Percentiles rank a stretch among this genome's conserved stretches.
Conservation (phyloP, 2,113 vertebrate species). For the Equus przewalskii region DNA sequence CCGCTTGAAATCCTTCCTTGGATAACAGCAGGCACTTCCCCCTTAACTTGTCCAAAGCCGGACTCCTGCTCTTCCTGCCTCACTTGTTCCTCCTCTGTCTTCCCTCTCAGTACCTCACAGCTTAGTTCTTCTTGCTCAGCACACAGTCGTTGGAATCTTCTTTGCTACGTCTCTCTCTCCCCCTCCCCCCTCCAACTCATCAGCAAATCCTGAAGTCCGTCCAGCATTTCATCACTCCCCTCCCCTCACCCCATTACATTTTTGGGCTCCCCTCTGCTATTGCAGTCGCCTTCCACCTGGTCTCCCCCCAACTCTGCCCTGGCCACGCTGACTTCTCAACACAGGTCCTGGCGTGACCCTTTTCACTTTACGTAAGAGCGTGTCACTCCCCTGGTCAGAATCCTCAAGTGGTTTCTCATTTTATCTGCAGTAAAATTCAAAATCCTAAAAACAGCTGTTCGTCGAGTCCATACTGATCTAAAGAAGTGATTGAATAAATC, state of each 20-base stretch:
- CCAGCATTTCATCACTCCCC: not conserved
- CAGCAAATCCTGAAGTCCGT: not conserved
- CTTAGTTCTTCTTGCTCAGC: not conserved
- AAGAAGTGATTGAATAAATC: not conserved
- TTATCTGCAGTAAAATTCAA: not conserved
- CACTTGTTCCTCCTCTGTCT: not conserved
- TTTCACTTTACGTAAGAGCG: not conserved
- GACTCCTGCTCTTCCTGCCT: too few relatives aligned
- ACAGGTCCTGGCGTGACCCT: not conserved
- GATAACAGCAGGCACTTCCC: not conserved
- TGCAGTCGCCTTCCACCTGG: not conserved
- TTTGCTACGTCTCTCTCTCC: too few relatives aligned
- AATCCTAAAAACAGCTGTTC: not conserved
- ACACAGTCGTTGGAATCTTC: not conserved
- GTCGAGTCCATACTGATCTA: not conserved
- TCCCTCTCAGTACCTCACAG: not conserved
- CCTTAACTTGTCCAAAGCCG: not conserved
- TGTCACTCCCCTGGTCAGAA: not conserved
- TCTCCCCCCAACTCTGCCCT: too few relatives aligned
- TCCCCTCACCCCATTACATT: too few relatives aligned
- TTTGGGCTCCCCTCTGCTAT: not conserved
- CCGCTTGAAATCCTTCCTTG: not conserved
- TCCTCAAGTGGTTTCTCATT: not conserved
- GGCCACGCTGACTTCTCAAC: not conserved
- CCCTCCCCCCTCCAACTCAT: not conserved